Evolutionary conservation across 2,888 invertebrate species (phyloP).

Genomic region (Mesorhabditis belari): DNA sequence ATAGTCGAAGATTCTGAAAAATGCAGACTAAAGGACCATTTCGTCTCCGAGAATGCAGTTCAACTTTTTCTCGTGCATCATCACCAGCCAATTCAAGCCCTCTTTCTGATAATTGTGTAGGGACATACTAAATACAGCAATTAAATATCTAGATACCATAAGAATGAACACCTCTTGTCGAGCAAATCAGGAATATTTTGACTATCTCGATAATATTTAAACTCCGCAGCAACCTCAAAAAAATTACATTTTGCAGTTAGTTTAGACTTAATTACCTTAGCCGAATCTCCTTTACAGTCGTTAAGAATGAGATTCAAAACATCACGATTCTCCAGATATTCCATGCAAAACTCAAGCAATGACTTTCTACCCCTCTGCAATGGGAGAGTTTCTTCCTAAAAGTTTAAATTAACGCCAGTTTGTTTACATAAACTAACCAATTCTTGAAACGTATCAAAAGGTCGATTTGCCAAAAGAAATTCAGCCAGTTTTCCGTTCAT

Average conservation of each 20-base stretch:
- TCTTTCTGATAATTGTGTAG: slow-evolving; percentile 41
- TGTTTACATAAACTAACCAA: slow-evolving; percentile 11
- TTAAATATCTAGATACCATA: no score
- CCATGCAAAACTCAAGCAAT: slow-evolving; percentile 29
- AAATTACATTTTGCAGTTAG: background rate
- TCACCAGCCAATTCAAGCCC: slow-evolving; percentile 44
- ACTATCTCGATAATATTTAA: background rate
- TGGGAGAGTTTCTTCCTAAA: slow-evolving; percentile 5
- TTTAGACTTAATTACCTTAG: slow-evolving; percentile 6
- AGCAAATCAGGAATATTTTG: background rate
- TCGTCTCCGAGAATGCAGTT: slow-evolving; percentile 94
- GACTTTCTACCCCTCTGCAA: slow-evolving; percentile 21
- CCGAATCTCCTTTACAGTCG: slow-evolving; percentile 36
- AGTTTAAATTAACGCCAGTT: no score
- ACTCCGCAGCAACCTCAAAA: background rate
- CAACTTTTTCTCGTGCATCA: slow-evolving; percentile 55
- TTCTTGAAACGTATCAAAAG: slow-evolving; percentile 13
- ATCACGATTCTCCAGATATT: slow-evolving; percentile 36
- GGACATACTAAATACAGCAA: no score
- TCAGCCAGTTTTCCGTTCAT: slow-evolving; percentile 29
- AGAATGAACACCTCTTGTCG: no score
- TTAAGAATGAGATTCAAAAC: slow-evolving; percentile 39
- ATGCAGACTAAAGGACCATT: slow-evolving; percentile 70
- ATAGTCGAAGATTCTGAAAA: slow-evolving; percentile 52
- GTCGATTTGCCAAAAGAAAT: slow-evolving; percentile 15